phyloP scores from a whole-genome alignment of 2,888 invertebrate genomes.

The Agrotis clavis region DNA sequence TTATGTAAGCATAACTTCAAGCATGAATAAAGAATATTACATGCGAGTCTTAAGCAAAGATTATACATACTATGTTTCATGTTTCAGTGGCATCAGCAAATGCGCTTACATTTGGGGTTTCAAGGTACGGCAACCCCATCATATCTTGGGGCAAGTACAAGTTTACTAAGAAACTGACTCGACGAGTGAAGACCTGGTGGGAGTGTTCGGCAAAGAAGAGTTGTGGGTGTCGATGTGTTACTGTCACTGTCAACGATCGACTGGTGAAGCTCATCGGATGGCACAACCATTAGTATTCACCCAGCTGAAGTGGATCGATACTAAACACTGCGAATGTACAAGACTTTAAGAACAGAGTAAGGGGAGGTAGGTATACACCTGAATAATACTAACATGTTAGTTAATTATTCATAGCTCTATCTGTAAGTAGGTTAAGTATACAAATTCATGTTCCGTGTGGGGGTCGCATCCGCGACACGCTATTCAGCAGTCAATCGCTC shows the following conservation, averaged over 20 bases:
- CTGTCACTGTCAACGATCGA: conserved; percentile 80
- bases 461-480: no score
- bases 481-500: no score
- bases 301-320: background rate
- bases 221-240: conserved; percentile 79
- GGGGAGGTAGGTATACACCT: no score
- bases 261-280: conserved; percentile 62
- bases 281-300: background rate
- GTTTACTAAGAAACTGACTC: conserved; percentile 80
- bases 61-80: background rate
- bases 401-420: no score
- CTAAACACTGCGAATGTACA: background rate
- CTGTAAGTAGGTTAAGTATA: no score
- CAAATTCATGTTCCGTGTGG: no score
- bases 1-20: no score
- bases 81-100: background rate
- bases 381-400: no score
- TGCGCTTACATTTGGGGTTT: background rate
- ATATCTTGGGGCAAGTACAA: conserved; percentile 84
- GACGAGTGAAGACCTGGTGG: conserved; percentile 84
- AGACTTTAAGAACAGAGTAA: background rate
- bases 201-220: conserved; percentile 82
- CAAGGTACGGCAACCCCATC: conserved; percentile 1
- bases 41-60: background rate
- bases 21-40: background rate